Conservation (phyloP, 2,888 invertebrate species). For the Synanthedon vespiformis region DNA sequence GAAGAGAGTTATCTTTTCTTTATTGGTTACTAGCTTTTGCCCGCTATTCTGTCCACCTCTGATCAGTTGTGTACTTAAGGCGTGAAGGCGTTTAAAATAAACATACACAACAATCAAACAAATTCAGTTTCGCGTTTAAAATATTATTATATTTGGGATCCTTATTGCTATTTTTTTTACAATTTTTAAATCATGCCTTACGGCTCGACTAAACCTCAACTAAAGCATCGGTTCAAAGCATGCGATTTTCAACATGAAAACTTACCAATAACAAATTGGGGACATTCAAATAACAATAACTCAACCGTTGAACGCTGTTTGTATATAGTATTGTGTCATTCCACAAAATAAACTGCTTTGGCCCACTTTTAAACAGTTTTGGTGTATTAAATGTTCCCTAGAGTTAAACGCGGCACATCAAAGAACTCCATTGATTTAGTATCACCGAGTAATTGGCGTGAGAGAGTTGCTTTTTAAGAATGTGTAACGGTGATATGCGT, state of each 20-base stretch:
- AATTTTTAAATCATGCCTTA: too few relatives aligned
- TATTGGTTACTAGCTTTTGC: too few relatives aligned
- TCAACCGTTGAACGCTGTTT: conserved; percentile 15
- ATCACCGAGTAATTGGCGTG: background rate
- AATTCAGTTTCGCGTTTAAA: too few relatives aligned
- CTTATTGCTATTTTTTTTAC: too few relatives aligned
- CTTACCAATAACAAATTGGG: background rate
- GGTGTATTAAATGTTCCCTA: conserved; percentile 19
- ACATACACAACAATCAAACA: too few relatives aligned
- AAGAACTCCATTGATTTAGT: background rate
- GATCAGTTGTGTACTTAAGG: too few relatives aligned
- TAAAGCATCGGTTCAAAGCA: background rate
- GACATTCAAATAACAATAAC: conserved; percentile 4
- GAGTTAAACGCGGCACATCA: background rate
- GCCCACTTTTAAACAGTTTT: conserved; percentile 40
- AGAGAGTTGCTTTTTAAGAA: background rate
- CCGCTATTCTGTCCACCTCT: too few relatives aligned
- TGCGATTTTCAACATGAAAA: background rate
- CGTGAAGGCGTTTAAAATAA: too few relatives aligned
- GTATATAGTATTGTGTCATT: conserved; percentile 35
- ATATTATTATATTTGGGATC: too few relatives aligned
- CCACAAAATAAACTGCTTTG: conserved; percentile 39
- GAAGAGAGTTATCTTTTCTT: too few relatives aligned
- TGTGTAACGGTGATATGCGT: conserved; percentile 15
- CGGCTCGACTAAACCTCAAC: too few relatives aligned